Base-by-base conservation (phyloP, 2,113 vertebrate species). In the Burhinus oedicnemus region DNA sequence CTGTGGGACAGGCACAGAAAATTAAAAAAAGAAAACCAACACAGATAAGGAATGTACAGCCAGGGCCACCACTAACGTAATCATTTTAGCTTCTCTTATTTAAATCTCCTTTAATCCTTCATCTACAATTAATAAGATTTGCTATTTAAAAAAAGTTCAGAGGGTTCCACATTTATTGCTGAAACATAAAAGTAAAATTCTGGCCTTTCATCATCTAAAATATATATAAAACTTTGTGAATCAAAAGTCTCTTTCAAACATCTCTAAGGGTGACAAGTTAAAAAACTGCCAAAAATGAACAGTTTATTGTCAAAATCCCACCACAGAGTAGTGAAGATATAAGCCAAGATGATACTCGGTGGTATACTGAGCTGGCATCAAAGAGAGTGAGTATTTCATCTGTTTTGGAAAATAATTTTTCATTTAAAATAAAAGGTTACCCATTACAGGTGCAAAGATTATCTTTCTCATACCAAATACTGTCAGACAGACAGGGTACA, bases 51-150 rank as follows among this genome's bases (percentile, higher is more conserved):
- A 88, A 93, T 61, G 72, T 91, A 45, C 23, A 29, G 49, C 38
- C 84, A 94, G 17, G 60, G 77, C 52, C 71, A 83, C 47, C 76
- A 83, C 75, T 76, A 95, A 90, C 0, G 0, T n/a, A 84, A 93
- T 95, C 69, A 83, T 94, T 97, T 94, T 87, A 89, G 78, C 74
- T 94, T 89, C 51, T 95, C 74, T 96, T 95, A 95, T 97, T 97
- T 97, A 97, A 98, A 90, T 68, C 32, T 92, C 78, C 81, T 97
- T 97, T 97, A 98, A 98, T 89, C 90, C 25, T 98, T 98, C 94
- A 96, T 95, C 97, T 98, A 96, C 97, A 98, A 98, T 98, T 97
- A 98, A 98, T 97, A 98, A 96, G 93, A 95, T 97, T 88, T 95
- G 83, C 85, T 95, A 87, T 97, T 96, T 91, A 47, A 91, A 90